phyloP scores from a whole-genome alignment of 1,140 invertebrate species.

The Aporrectodea caliginosa region DNA sequence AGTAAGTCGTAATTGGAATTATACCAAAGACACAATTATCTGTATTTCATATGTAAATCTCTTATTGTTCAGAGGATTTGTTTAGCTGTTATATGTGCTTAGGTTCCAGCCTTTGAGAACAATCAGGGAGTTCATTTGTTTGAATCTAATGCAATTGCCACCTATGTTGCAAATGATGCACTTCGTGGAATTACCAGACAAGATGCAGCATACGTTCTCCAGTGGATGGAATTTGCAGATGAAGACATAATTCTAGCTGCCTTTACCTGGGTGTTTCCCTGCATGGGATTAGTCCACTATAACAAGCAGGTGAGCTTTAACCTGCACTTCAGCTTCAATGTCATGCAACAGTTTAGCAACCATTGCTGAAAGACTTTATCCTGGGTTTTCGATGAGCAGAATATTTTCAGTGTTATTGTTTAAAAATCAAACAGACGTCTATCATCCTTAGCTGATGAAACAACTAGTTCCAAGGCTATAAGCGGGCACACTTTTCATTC shows the following conservation, averaged over 20 bases:
- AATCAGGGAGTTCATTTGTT: slow-evolving; percentile 78
- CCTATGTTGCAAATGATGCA: slow-evolving; percentile 81
- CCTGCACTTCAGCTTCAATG: not conserved
- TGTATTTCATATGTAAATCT: too few relatives aligned
- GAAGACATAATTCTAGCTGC: slow-evolving; percentile 85
- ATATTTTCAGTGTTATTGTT: too few relatives aligned
- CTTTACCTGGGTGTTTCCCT: slow-evolving; percentile 92
- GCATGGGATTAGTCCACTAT: slow-evolving; percentile 83
- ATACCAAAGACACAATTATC: too few relatives aligned
- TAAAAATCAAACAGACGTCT: too few relatives aligned
- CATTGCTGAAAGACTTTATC: slow-evolving; percentile 4
- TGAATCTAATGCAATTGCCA: slow-evolving; percentile 95
- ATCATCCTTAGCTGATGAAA: too few relatives aligned
- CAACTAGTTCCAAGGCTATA: too few relatives aligned
- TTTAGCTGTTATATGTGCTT: slow-evolving; percentile 48
- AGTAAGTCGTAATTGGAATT: too few relatives aligned
- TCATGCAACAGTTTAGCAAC: too few relatives aligned
- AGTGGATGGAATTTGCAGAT: slow-evolving; percentile 89
- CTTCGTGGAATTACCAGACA: slow-evolving; percentile 67
- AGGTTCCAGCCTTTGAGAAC: slow-evolving; percentile 94
- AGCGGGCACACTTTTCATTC: too few relatives aligned
- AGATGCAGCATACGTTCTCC: slow-evolving; percentile 76
- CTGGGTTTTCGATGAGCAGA: too few relatives aligned
- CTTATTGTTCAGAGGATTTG: too few relatives aligned
- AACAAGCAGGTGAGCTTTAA: slow-evolving; percentile 70